Base-by-base conservation (phyloP, 2,113 vertebrate genomes). In the Cheilinus undulatus region DNA sequence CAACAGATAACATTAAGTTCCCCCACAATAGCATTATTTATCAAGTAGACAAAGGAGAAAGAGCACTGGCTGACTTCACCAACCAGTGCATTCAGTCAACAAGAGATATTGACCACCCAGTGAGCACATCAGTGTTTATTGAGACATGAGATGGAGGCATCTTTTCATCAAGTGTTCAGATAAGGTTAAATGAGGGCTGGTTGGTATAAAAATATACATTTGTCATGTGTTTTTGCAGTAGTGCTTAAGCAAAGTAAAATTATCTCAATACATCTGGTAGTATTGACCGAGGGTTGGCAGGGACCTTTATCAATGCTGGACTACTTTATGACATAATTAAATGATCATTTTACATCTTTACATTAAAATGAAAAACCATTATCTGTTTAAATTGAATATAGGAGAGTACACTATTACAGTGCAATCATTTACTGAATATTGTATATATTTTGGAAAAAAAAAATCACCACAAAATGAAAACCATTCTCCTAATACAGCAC, bases 21-120 rank as follows among this genome's bases (percentile, higher is more conserved):
- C n/a, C 26, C 23, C 7, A 85, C 82, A 88, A 77, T 61, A 50
- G 71, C 52, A 62, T 75, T 59, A 76, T 72, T 83, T 75, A 73
- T 58, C 19, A n/a, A 48, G 24, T 8, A 30, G 42, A 88, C 72
- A 81, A 86, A 77, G 40, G 62, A 80, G 53, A 82, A 30, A 54
- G 36, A 69, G 52, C 36, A 40, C 24, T n/a, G 36, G 32, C 62
- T 80, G 78, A 81, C 78, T 67, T 73, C 71, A 73, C 48, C 42
- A 24, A 62, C 10, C 56, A 69, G 38, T 58, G 15, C 19, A 66
- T 49, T 68, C 63, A 70, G 61, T 62, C 36, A 65, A 63, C 61
- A 63, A 85, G 65, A 38, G 69, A 63, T 49, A 45, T 2, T 30
- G 60, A 40, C 28, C 36, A 19, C 17, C 22, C 64, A 0, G 49